Base-by-base conservation (phyloP, 1,140 invertebrate genomes). In the Plectrocnemia conspersa region DNA sequence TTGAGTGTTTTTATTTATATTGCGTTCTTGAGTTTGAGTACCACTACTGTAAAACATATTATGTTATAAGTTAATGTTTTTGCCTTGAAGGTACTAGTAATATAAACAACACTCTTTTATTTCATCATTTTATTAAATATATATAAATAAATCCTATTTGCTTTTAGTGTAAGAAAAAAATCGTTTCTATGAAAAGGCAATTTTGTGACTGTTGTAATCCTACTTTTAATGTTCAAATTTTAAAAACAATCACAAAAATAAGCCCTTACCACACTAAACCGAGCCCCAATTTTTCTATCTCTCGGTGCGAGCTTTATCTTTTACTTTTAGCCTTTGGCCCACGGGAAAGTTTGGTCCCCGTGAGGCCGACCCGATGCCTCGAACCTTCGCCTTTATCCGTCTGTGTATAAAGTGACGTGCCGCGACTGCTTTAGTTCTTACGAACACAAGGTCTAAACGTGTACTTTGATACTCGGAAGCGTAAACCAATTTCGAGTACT, bases 331-430 rank as follows among this genome's bases (percentile, higher is more conserved):
- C 29, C 44, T 47, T n/a, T 15, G n/a, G 25, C 21, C 16, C 11
- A 19, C 16, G 32, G 32, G 10, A 23, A 23, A 23, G 42, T 13
- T 25, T 21, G 18, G 15, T 3, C 38, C 38, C 19, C 38, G 11
- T 3, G 38, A 18, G 38, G 15, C n/a, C 21, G 42, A n/a, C 42
- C 21, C 23, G n/a, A n/a, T n/a, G n/a, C n/a, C n/a, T n/a, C n/a
- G n/a, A 11, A 23, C 19, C 13, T 21, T 41, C n/a, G 19, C 10
- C 44, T 32, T 47, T 47, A 47, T 47, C 44, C 44, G 21, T 23
- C 42, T 22, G 21, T 23, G 25, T 23, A 45, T 45, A 45, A 45
- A 45, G 21, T 45, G 42, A 45, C 42, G 35, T 38, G 35, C 10
- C 35, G 5, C 35, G 11, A 23, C 42, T 24, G 22, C 9, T 45